phyloP scores from a whole-genome alignment of 2,888 invertebrate genomes.

The Reticulitermes lucifugus region DNA sequence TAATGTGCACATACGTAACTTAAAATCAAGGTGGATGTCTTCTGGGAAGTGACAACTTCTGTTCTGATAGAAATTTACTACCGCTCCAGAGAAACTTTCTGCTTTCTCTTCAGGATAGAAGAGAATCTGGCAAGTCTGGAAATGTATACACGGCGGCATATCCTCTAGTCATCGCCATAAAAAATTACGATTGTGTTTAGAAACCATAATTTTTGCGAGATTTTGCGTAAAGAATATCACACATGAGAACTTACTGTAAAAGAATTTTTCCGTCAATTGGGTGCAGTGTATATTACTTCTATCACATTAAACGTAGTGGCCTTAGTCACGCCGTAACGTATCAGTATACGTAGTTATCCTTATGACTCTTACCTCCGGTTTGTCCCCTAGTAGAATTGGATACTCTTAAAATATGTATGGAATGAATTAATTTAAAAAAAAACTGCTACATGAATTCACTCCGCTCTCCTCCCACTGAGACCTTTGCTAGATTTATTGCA shows the following conservation, averaged over 20 bases:
- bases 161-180: too few species aligned
- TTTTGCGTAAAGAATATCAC: constrained; percentile 10
- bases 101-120: too few species aligned
- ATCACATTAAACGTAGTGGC: background rate
- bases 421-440: constrained; percentile 43
- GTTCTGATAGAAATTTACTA: too few species aligned
- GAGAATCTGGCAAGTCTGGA: too few species aligned
- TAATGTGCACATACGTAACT: too few species aligned
- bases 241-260: background rate
- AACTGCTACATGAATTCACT: constrained; percentile 42
- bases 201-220: too few species aligned
- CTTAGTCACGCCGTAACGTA: background rate
- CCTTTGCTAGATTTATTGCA: constrained; percentile 29
- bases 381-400: background rate
- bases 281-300: background rate
- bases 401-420: constrained; percentile 45
- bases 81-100: too few species aligned
- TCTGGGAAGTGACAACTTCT: too few species aligned
- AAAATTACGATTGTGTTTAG: too few species aligned
- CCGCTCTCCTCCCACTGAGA: background rate
- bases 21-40: too few species aligned
- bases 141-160: too few species aligned
- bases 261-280: background rate
- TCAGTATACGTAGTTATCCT: background rate
- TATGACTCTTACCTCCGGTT: background rate